A percentile compares a stretch with the other conserved stretches of the same genome.
Evolutionary conservation across 2,888 invertebrate species (phyloP).

Genomic region (Microplitis manilae): DNA sequence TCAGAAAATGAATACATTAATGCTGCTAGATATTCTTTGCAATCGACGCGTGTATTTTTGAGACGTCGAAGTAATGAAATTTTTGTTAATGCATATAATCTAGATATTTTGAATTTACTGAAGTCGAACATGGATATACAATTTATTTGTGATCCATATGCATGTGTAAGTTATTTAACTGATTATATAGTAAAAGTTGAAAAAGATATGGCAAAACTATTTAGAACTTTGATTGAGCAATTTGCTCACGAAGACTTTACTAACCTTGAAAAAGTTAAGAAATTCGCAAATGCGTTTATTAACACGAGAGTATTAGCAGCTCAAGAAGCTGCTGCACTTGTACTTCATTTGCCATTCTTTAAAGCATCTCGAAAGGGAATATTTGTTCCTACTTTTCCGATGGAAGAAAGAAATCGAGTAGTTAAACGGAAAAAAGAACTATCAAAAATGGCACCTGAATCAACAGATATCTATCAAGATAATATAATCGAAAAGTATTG

Average conservation of each 20-base stretch:
- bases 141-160: slow-evolving; percentile 25
- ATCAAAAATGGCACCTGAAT: too few relatives aligned
- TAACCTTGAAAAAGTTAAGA: not conserved
- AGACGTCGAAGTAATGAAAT: slow-evolving; percentile 11
- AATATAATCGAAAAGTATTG: not conserved
- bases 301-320: slow-evolving; percentile 15
- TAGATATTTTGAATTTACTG: not conserved
- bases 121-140: slow-evolving; percentile 32
- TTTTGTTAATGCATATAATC: slow-evolving; percentile 8
- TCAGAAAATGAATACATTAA: slow-evolving; percentile 14
- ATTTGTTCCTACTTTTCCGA: slow-evolving; percentile 3
- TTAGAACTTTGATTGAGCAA: slow-evolving; percentile 9
- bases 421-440: slow-evolving; percentile 1
- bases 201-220: slow-evolving; percentile 18
- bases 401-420: not conserved
- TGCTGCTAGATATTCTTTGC: not conserved
- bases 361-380: slow-evolving; percentile 8
- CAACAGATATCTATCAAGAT: too few relatives aligned
- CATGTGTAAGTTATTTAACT: slow-evolving; percentile 13
- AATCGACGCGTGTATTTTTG: not conserved
- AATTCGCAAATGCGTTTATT: slow-evolving; percentile 12
- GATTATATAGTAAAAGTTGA: slow-evolving; percentile 21
- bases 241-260: not conserved
- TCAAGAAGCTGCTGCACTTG: slow-evolving; percentile 26
- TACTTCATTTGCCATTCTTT: slow-evolving; percentile 15